Conservation (phyloP, 2,797 vertebrate species). For the Eulemur coronatus region DNA sequence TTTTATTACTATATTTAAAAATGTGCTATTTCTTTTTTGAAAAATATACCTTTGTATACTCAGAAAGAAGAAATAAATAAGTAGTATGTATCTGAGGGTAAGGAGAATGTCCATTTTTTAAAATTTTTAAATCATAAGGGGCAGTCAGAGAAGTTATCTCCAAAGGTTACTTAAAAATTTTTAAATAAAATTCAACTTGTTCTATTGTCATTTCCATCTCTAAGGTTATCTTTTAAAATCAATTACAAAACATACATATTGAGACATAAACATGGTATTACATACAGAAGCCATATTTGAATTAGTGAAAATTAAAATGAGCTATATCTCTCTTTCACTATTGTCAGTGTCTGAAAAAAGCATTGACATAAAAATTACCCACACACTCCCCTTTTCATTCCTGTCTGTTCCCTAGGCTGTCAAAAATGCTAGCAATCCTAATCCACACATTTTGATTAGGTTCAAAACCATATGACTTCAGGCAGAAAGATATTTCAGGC, state of each 20-base stretch:
- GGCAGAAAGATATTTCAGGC: slow-evolving; percentile 71
- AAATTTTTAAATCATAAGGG: neutral
- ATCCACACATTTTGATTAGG: slow-evolving; percentile 71
- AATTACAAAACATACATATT: neutral
- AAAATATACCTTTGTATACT: neutral
- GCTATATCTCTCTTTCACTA: neutral
- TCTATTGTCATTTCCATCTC: neutral
- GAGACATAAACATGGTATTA: neutral
- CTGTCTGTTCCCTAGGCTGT: slow-evolving; percentile 49
- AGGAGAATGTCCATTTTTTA: neutral
- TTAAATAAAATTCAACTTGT: slow-evolving; percentile 6
- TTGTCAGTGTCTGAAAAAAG: slow-evolving; percentile 36
- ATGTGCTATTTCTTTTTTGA: neutral
- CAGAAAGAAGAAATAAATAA: neutral
- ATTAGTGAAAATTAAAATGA: slow-evolving; percentile 59
- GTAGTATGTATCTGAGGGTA: neutral
- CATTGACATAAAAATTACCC: slow-evolving; percentile 47
- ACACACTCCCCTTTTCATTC: slow-evolving; percentile 19
- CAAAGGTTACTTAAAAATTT: neutral
- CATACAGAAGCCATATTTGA: neutral
- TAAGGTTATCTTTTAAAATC: slow-evolving; percentile 19
- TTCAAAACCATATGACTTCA: slow-evolving; percentile 65
- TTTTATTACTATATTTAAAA: neutral
- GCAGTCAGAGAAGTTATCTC: neutral
- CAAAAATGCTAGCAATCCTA: slow-evolving; percentile 69